Evolutionary conservation across 2,797 vertebrate species (phyloP).

Genomic region (Schizothorax lantsangensis): DNA sequence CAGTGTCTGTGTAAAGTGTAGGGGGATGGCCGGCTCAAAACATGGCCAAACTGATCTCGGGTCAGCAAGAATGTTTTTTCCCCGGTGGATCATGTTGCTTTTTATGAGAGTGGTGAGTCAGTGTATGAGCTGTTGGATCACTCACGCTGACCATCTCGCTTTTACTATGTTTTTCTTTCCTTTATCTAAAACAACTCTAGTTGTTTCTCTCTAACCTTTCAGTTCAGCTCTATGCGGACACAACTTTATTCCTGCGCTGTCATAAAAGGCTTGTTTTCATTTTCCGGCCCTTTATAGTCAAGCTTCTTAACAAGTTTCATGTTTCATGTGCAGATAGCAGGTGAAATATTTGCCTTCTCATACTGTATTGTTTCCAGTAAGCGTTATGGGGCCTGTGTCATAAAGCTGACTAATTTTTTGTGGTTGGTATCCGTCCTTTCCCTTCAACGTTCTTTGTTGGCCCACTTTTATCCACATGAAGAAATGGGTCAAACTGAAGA

Average conservation of each 20-base stretch:
- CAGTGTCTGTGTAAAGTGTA: constrained; percentile 61
- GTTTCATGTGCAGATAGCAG: constrained; percentile 24
- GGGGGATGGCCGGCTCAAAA: constrained; percentile 70
- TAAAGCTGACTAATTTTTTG: constrained; percentile 61
- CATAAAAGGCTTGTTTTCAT: not conserved
- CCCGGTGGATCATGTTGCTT: constrained; percentile 2
- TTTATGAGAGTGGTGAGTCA: constrained; percentile 47
- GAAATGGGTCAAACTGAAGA: constrained; percentile 24
- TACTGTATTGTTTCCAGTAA: constrained; percentile 32
- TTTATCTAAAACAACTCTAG: not conserved
- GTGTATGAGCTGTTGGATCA: not conserved
- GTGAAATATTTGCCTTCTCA: constrained; percentile 21
- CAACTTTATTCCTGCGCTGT: not conserved
- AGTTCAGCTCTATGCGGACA: not conserved
- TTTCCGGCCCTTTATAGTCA: not conserved
- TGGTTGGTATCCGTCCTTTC: not conserved
- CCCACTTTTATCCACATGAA: constrained; percentile 19
- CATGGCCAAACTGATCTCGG: constrained; percentile 32
- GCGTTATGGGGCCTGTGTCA: not conserved
- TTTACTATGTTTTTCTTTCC: constrained; percentile 27
- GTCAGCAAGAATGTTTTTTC: constrained; percentile 13
- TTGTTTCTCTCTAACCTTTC: constrained; percentile 1
- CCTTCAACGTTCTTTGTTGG: not conserved
- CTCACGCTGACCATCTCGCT: not conserved
- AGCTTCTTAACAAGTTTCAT: not conserved